Percentiles rank a stretch among this genome's conserved stretches.
phyloP scores from a whole-genome alignment of 2,888 invertebrate species.

The Chesias legatella region DNA sequence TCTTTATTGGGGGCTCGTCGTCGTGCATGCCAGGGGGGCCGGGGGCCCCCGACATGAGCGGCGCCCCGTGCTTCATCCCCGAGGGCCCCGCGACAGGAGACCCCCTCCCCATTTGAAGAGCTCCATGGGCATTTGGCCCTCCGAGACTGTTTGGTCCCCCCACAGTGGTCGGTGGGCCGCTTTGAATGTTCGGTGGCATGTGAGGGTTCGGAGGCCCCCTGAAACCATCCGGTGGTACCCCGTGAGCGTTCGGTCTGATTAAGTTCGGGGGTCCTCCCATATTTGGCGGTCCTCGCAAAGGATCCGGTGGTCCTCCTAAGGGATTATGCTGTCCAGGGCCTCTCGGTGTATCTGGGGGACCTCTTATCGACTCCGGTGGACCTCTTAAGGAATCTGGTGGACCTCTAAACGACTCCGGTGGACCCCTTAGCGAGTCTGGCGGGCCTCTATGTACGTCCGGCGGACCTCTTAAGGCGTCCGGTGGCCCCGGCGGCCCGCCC shows the following conservation, averaged over 20 bases:
- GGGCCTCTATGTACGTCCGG: background rate
- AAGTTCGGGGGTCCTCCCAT: constrained; percentile 1
- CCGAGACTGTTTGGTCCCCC: background rate
- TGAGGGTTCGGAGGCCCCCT: constrained; percentile 7
- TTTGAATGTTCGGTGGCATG: constrained; percentile 13
- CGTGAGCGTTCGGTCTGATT: background rate
- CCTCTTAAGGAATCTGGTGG: background rate
- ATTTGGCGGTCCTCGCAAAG: background rate
- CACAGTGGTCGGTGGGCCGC: constrained; percentile 6
- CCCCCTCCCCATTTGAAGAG: constrained; percentile 10
- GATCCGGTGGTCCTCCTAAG: constrained; percentile 1
- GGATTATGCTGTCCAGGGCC: background rate
- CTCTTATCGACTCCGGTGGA: background rate
- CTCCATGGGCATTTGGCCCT: background rate
- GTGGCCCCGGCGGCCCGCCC: constrained; percentile 17
- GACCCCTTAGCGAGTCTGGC: background rate
- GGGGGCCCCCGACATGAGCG: constrained; percentile 18
- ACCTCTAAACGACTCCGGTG: background rate
- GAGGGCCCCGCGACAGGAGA: constrained; percentile 21
- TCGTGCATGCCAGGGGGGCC: constrained; percentile 23
- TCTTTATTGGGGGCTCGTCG: constrained; percentile 49
- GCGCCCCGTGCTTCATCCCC: constrained; percentile 10
- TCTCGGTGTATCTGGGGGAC: background rate
- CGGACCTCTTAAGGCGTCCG: background rate
- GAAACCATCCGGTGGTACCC: background rate